A percentile compares a stretch with the other conserved stretches of the same genome.
These are phyloP conservation scores for Zaprionus bogoriensis DNA, from an alignment of 2,888 invertebrate species.

Conservation along the genomic window DNA sequence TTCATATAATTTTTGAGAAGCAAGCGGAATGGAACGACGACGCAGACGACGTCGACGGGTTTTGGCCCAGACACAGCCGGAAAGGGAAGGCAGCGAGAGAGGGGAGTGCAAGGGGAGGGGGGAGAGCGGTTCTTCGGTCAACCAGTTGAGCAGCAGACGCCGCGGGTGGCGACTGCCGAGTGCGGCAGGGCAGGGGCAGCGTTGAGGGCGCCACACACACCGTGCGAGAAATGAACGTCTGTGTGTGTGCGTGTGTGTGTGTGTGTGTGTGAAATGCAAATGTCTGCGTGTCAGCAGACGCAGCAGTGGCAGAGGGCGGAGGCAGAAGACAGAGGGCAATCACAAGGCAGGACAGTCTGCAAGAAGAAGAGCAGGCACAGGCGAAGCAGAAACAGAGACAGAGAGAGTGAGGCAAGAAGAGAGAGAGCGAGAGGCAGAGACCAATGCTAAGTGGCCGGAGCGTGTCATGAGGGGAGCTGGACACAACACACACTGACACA, in stretches of 20 bases:
- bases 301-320: slow-evolving; percentile 5
- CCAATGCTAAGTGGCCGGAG: slow-evolving; percentile 53
- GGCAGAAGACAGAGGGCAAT: background rate
- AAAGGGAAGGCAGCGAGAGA: slow-evolving; percentile 18
- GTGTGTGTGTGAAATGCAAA: slow-evolving; percentile 63
- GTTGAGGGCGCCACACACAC: slow-evolving; percentile 70
- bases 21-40: slow-evolving; percentile 68
- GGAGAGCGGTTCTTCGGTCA: slow-evolving; percentile 16
- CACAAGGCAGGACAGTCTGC: slow-evolving; percentile 23
- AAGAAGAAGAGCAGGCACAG: slow-evolving; percentile 3
- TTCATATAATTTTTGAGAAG: slow-evolving; percentile 79
- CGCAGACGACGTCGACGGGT: slow-evolving; percentile 18
- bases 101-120: background rate
- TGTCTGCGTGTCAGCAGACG: slow-evolving; percentile 54
- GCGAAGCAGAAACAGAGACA: background rate
- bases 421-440: slow-evolving; percentile 32
- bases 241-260: slow-evolving; percentile 14
- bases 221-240: too few species aligned
- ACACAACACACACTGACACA: slow-evolving; percentile 30
- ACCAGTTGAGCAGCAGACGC: slow-evolving; percentile 58
- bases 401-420: slow-evolving; percentile 18
- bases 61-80: slow-evolving; percentile 39
- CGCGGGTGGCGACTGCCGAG: slow-evolving; percentile 33
- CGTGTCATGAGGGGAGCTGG: slow-evolving; percentile 34
- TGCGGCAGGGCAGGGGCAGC: slow-evolving; percentile 15